Base-by-base conservation (phyloP, 2,113 vertebrate species). In the Lichenostomus cassidix region DNA sequence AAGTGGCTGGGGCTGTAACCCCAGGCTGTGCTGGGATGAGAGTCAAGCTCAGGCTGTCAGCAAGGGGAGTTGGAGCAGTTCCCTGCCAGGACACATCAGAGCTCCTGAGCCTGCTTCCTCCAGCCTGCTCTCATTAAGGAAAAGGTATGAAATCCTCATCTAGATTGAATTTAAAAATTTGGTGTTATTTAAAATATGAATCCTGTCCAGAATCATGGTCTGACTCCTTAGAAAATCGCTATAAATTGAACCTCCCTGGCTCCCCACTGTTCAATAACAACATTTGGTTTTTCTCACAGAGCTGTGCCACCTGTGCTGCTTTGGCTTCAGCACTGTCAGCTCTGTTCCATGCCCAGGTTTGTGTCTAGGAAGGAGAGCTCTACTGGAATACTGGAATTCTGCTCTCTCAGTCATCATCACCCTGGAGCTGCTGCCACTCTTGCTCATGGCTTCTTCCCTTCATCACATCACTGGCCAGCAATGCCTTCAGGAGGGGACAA, bases 71-170 rank as follows among this genome's bases (percentile, higher is more conserved):
- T 94, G 80, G 89, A 92, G 89, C 95, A 73, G 37, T 53, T 42
- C 28, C 50, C 85, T 97, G 92, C 89, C 94, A 93, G 92, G 88
- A 95, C 86, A 86, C 76, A 44, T 74, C 88, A 86, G 76, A 83
- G 47, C 92, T 90, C 74, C 83, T 77, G 60, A 92, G 71, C 42
- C 14, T 92, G 56, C 83, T 90, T 93, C 73, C 52, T 90, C 33
- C 31, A 0, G 80, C 55, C 80, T 86, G 63, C 17, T 86, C 24
- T 90, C 76, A 4, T 85, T 74, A 80, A 97, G 52, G 59, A 90
- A 78, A 92, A 96, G 94, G 95, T 96, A 95, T 74, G 91, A 97
- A 96, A 87, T 93, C 68, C 76, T 83, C 76, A 86, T 90, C 55
- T 90, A 93, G 56, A 44, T 24, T 81, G 60, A 87, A 64, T 81